Base-by-base conservation (phyloP, 2,888 invertebrate genomes). In the Cyclophora albipunctata region DNA sequence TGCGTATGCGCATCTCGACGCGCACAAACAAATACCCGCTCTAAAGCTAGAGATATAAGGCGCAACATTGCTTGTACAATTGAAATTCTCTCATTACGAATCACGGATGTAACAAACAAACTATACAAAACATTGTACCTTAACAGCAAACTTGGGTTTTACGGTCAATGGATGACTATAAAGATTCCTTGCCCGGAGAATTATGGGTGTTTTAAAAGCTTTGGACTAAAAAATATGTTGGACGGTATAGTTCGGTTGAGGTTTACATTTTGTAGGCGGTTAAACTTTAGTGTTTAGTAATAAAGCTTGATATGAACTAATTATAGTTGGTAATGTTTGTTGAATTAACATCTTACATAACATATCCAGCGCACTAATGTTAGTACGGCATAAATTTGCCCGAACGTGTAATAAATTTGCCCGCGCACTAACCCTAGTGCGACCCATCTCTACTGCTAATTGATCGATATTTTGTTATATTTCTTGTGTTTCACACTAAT, bases 71-170 rank as follows among this genome's bases (percentile, higher is more conserved):
- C 20, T 7, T 57, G 59, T 4, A 4, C 2, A 1, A 3, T 2
- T 34, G 42, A 49, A 58, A 69, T 66, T 78, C 71, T 77, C 83
- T 83, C 84, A 86, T 84, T 85, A 86, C 81, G 76, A 84, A 86
- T 87, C 87, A 84, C 82, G 82, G 83, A 84, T 83, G 78, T 83
- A 81, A 79, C 84, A 84, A 81, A 83, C 84, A 84, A 84, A 84
- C 82, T 81, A 85, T 81, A 84, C 78, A 82, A 84, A 85, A 82
- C 82, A 78, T 71, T 80, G 77, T 85, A 77, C 78, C 78, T 79
- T 79, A 78, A 77, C 79, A 77, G 82, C 77, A 80, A 81, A 84
- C 74, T 78, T 75, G 76, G 73, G 72, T 81, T 82, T 84, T 78
- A 84, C 72, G 75, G 76, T 69, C 70, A 72, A 64, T 67, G 71